Evolutionary conservation across 2,797 vertebrate genomes (phyloP), one percentile per base, ranked within the genome.

Genomic region (Hozukius guyotensis): DNA sequence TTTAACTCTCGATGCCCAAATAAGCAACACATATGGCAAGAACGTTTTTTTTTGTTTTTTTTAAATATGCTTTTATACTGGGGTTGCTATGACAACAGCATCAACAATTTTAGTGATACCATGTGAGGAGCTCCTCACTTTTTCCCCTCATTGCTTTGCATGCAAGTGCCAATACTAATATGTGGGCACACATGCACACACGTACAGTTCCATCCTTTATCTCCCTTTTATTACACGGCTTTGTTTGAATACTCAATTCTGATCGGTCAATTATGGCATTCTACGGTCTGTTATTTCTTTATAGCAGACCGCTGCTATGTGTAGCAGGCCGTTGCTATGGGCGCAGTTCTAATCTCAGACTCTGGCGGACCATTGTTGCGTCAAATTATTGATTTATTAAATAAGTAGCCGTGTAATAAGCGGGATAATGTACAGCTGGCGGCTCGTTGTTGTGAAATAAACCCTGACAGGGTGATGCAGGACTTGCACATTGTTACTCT

Each of bases 41-140:
- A 78, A 78, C 71, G 57, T 82, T 81, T 89, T 87, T 20, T 55
- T 53, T 16, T 4, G 0, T 14, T 34, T 61, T 77, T 88, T 86
- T 89, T 85, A 89, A 93, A 88, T 89, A 85, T 91, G 86, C 84
- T 91, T 94, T 94, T 88, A 75, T 67, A 70, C 86, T 76, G 68
- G n/a, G 6, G 81, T 86, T 85, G 83, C 85, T 87, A 89, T 90
- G 89, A 90, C 87, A 89, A 92, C 89, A 24, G 75, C 65, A 75
- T 90, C 92, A 90, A 95, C 88, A 64, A 36, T 81, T 91, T 93
- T 86, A 89, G 88, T 85, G 88, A 93, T 92, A 91, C 90, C 86
- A 94, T 93, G 83, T 92, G 74, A 87, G 75, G 16, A 46, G 62
- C 67, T 76, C 62, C 81, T 93, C 88, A 92, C 57, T 89, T 94